phyloP scores from a whole-genome alignment of 2,113 vertebrate genomes.

The Trogon surrucura region DNA sequence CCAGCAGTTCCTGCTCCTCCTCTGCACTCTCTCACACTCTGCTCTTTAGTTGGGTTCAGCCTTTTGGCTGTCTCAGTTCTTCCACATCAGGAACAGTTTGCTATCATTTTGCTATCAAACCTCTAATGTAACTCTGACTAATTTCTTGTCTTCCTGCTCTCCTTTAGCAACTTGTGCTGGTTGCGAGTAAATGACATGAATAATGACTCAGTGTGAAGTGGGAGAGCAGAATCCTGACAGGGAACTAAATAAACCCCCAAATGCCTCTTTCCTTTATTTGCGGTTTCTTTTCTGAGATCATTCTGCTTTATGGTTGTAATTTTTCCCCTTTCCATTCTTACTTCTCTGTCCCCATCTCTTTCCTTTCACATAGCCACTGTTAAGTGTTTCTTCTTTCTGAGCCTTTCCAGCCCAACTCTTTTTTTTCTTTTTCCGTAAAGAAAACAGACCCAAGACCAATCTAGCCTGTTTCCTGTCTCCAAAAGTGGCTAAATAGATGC shows the following conservation, averaged over 20 bases:
- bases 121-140: not conserved
- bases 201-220: slow-evolving; percentile 14
- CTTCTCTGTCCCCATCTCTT: not conserved
- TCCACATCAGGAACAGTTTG: not conserved
- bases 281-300: not conserved
- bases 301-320: not conserved
- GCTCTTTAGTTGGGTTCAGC: not conserved
- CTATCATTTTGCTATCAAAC: not conserved
- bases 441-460: not conserved
- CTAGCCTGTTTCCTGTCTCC: not conserved
- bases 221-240: not conserved
- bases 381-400: not conserved
- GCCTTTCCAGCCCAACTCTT: not conserved
- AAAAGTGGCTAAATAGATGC: not conserved
- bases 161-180: not conserved
- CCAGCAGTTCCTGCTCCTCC: not conserved
- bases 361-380: not conserved
- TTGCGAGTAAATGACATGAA: not conserved
- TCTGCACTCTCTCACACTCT: not conserved
- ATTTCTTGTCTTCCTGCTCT: not conserved
- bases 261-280: not conserved
- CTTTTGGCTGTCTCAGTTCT: not conserved
- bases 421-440: not conserved
- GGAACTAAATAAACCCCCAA: not conserved
- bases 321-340: not conserved